Evolutionary conservation across 2,113 vertebrate species (phyloP).

Genomic region (Poecilia latipinna): DNA sequence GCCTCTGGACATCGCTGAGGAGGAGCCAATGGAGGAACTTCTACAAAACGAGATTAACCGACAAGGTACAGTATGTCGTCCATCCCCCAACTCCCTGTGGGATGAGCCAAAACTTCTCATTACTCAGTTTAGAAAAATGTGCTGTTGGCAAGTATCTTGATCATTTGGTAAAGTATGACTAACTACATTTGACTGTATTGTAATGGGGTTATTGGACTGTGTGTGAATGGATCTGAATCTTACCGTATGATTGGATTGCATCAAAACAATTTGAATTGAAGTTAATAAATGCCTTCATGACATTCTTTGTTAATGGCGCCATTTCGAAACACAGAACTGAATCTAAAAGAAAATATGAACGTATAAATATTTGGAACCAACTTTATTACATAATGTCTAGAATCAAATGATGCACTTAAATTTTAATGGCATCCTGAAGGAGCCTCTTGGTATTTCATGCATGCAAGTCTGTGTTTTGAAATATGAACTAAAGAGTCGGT

Average conservation of each 20-base stretch:
- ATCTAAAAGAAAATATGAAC: too few species aligned
- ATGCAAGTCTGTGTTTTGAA: conserved; percentile 32
- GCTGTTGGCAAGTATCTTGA: not conserved
- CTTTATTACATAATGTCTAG: not conserved
- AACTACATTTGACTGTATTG: too few species aligned
- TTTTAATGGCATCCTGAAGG: not conserved
- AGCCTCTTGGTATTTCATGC: conserved; percentile 35
- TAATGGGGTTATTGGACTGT: too few species aligned
- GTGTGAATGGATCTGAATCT: too few species aligned
- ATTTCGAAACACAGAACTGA: too few species aligned
- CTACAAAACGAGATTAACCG: conserved; percentile 98
- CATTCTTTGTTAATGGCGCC: too few species aligned
- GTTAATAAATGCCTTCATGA: too few species aligned
- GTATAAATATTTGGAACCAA: too few species aligned
- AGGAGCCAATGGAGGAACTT: conserved; percentile 98
- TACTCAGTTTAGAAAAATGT: not conserved
- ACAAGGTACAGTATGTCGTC: conserved; percentile 84
- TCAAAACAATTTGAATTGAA: too few species aligned
- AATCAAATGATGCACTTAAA: not conserved
- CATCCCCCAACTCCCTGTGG: not conserved
- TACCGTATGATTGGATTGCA: too few species aligned
- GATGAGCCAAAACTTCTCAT: not conserved
- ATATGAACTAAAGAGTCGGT: conserved; percentile 17
- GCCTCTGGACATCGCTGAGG: conserved; percentile 97
- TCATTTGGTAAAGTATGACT: too few species aligned